A percentile compares a stretch with the other conserved stretches of the same genome.
These are phyloP conservation scores for Sabatieria punctata DNA, from an alignment of 2,888 invertebrate species.

Conservation along the genomic window DNA sequence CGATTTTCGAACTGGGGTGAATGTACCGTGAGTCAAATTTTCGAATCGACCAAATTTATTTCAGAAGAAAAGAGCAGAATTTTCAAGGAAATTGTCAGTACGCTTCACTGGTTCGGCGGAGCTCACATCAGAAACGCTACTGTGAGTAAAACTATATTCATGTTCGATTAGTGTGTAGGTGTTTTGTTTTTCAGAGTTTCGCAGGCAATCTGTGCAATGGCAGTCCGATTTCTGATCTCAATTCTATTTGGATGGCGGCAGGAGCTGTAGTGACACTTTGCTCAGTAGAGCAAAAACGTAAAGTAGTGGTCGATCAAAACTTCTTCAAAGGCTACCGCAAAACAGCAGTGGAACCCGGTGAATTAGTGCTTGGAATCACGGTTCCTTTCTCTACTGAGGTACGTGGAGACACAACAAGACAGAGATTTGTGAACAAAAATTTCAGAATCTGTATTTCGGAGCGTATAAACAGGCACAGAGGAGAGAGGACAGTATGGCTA, in stretches of 20 bases:
- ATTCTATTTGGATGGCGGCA: conserved; percentile 71
- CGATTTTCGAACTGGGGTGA: too few species aligned
- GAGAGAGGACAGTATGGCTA: conserved; percentile 84
- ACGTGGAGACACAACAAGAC: too few species aligned
- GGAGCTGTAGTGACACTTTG: conserved; percentile 30
- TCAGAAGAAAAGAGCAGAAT: conserved; percentile 7
- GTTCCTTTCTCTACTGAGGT: conserved; percentile 52
- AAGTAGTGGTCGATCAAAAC: conserved; percentile 50
- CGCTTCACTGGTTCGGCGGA: conserved; percentile 86
- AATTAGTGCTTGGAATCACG: conserved; percentile 58
- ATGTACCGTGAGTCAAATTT: too few species aligned
- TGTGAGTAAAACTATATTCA: too few species aligned
- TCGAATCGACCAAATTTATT: too few species aligned
- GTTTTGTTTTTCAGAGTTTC: conserved; percentile 43
- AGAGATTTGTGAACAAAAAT: too few species aligned
- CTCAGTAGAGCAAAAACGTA: conserved; percentile 12
- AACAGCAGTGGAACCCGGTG: conserved; percentile 53
- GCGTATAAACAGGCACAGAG: conserved; percentile 79
- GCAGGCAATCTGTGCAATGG: conserved; percentile 87
- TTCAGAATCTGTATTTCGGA: conserved; percentile 52
- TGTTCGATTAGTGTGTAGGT: not conserved
- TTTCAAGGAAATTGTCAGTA: conserved; percentile 49
- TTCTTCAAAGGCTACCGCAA: conserved; percentile 75
- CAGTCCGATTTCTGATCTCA: conserved; percentile 87
- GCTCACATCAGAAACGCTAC: conserved; percentile 86